phyloP scores from a whole-genome alignment of 2,888 invertebrate genomes.

The Mesodorylaimus sp. region DNA sequence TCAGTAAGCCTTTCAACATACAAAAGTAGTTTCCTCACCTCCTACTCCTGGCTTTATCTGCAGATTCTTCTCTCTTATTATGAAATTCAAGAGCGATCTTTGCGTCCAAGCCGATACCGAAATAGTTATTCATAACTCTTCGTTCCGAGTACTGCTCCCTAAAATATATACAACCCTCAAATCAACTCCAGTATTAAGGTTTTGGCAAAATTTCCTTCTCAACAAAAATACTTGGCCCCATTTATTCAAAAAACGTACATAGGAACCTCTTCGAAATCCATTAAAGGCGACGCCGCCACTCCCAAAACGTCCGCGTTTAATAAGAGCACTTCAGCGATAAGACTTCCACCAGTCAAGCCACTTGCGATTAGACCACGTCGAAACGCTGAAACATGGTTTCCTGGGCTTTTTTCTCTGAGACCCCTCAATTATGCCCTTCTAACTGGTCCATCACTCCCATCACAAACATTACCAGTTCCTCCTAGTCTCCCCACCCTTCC shows the following conservation, averaged over 20 bases:
- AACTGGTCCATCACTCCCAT: too few relatives aligned
- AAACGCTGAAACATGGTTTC: slow-evolving; percentile 7
- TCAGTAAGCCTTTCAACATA: too few relatives aligned
- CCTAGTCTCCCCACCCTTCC: too few relatives aligned
- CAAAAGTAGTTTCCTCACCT: too few relatives aligned
- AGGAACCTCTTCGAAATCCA: slow-evolving; percentile 73
- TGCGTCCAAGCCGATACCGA: slow-evolving; percentile 92
- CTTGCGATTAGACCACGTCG: slow-evolving; percentile 14
- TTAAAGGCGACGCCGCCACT: slow-evolving; percentile 81
- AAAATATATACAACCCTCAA: slow-evolving; percentile 14
- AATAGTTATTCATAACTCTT: slow-evolving; percentile 96
- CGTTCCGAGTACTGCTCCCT: slow-evolving; percentile 68
- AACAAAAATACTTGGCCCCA: too few relatives aligned
- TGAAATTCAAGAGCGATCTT: slow-evolving; percentile 92
- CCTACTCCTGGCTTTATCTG: slow-evolving; percentile 53
- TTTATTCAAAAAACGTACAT: slow-evolving; percentile 34
- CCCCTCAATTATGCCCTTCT: too few relatives aligned
- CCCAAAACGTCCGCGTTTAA: slow-evolving; percentile 90
- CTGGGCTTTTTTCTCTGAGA: too few relatives aligned
- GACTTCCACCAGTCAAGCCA: slow-evolving; percentile 45
- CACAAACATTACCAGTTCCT: too few relatives aligned
- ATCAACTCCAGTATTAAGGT: neutral
- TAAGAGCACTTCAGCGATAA: slow-evolving; percentile 79
- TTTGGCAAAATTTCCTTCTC: neutral
- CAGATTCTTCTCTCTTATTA: slow-evolving; percentile 85